Percentiles rank a stretch among this genome's conserved stretches.
Evolutionary conservation across 2,797 vertebrate species (phyloP).

Genomic region (Hirundo rustica): DNA sequence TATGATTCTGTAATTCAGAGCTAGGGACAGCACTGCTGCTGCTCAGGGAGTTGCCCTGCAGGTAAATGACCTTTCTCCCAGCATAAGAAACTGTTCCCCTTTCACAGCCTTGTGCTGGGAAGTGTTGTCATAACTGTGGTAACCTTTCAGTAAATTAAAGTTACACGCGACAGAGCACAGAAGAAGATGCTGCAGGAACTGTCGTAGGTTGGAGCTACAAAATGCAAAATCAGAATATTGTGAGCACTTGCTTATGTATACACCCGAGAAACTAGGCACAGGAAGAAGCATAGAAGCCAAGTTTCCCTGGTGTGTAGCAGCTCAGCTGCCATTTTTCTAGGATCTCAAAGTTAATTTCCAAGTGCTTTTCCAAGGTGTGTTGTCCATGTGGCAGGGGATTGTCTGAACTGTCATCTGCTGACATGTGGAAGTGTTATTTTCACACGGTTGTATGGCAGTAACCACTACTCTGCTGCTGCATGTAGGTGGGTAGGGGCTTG

Average conservation of each 20-base stretch:
- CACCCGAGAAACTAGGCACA: not conserved
- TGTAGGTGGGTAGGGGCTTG: accelerated
- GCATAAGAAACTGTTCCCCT: not conserved
- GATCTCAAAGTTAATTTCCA: not conserved
- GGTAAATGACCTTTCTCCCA: not conserved
- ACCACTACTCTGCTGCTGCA: not conserved
- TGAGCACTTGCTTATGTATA: not conserved
- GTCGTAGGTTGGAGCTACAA: not conserved
- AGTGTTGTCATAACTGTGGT: not conserved
- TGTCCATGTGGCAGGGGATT: not conserved
- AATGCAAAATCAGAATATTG: not conserved
- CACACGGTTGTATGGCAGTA: accelerated
- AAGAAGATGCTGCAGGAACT: not conserved
- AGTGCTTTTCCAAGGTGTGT: not conserved
- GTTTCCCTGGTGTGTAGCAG: not conserved
- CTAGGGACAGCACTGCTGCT: not conserved
- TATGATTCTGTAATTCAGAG: not conserved
- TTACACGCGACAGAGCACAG: not conserved
- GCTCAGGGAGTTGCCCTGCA: not conserved
- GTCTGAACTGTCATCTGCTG: not conserved
- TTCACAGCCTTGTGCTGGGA: not conserved
- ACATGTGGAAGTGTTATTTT: not conserved
- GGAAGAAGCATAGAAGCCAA: not conserved
- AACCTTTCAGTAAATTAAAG: not conserved
- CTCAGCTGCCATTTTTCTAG: not conserved